Base-by-base conservation (phyloP, 2,888 invertebrate genomes). In the Eupithecia centaureata region DNA sequence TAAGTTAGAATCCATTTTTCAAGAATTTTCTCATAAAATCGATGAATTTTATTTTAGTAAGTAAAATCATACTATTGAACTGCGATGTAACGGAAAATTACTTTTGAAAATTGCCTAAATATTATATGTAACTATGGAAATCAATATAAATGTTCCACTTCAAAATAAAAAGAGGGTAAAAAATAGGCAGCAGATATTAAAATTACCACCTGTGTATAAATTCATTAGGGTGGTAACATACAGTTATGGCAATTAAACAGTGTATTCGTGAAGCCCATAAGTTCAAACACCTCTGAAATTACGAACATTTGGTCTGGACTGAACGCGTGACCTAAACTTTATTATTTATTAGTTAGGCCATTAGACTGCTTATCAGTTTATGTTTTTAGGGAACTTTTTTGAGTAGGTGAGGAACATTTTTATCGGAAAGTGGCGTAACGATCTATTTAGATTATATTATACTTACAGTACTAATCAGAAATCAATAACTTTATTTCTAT, bases 281-380 rank as follows among this genome's bases (percentile, higher is more conserved):
- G 54, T 54, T 62, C 54, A 62, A 62, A 62, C 35, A 54, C 62
- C 35, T 54, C 30, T 54, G 54, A 54, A 54, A 54, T 54, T 32
- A 30, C n/a, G n/a, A 38, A 2, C 4, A 32, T 25, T 61, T 51
- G 33, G 12, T 33, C 25, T 33, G 12, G 4, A 28, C 8, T n/a
- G 30, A 30, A 57, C 32, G 32, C 56, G 22, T 57, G 32, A 30
- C 56, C 56, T 32, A 57, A 32, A 32, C 18, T 32, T 57, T 57
- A 30, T 57, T 28, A 30, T 56, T 30, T n/a, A 56, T 18, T 0
- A 42, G 38, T 12, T 15, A 5, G 18, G 42, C 42, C 1, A 18
- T 56, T 56, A 56, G 18, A 32, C 25, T 51, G 1, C 56, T 32
- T 56, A 56, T 30, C 56, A 32, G 12, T 32, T 30, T 32, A n/a